phyloP scores from a whole-genome alignment of 2,113 vertebrate species.

The Sorex araneus region DNA sequence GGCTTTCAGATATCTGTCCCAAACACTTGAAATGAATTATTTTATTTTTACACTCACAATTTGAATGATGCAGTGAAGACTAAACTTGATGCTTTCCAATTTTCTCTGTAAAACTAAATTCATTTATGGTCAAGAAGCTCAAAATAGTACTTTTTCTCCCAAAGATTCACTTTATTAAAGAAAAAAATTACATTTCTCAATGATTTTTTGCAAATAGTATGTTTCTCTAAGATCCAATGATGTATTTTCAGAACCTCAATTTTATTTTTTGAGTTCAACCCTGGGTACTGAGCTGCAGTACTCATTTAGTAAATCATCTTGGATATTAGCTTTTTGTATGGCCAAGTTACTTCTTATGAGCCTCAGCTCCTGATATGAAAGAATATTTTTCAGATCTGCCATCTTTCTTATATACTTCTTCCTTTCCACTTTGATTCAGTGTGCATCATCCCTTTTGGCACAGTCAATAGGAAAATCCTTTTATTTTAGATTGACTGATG shows the following conservation, averaged over 20 bases:
- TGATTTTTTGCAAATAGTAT: neutral
- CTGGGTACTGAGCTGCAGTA: rapidly evolving
- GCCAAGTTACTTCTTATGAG: rapidly evolving
- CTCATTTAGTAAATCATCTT: neutral
- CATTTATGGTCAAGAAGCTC: constrained; percentile 58
- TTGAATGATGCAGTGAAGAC: constrained; percentile 61
- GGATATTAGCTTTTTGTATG: neutral
- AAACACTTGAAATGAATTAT: constrained; percentile 66
- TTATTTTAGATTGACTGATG: constrained; percentile 3
- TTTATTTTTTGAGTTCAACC: neutral
- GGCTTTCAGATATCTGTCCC: constrained; percentile 62
- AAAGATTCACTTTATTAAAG: constrained; percentile 42
- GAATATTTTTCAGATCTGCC: neutral
- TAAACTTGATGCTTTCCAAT: constrained; percentile 16
- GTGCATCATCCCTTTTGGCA: neutral
- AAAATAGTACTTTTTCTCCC: neutral
- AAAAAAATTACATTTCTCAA: constrained; percentile 1
- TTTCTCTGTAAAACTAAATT: constrained; percentile 62
- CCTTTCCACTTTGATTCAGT: neutral
- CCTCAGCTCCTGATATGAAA: rapidly evolving
- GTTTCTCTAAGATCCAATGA: neutral
- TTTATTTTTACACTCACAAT: constrained; percentile 51
- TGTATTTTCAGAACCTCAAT: neutral
- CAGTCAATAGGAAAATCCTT: neutral
- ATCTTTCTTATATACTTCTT: neutral